phyloP scores from a whole-genome alignment of 2,113 vertebrate genomes.

The Ceyx cyanopectus region DNA sequence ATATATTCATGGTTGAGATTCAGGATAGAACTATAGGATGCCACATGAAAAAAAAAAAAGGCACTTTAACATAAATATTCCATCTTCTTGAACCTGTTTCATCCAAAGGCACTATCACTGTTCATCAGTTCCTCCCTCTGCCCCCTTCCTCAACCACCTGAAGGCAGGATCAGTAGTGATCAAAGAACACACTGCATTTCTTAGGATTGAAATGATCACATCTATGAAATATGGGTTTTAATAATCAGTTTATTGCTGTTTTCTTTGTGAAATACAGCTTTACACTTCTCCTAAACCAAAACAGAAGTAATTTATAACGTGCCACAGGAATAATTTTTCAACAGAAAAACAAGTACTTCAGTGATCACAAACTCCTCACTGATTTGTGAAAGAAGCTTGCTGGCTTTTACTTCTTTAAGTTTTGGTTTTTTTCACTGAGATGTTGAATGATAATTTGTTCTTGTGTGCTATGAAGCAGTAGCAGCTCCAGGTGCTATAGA shows the following conservation, averaged over 20 bases:
- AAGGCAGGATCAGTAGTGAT: constrained; percentile 26
- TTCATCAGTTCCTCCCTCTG: neutral
- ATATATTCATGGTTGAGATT: neutral
- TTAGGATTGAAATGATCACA: neutral
- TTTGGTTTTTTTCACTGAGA: neutral
- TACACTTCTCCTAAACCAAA: constrained; percentile 21
- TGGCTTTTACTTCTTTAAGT: neutral
- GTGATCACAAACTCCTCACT: neutral
- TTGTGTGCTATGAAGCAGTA: neutral
- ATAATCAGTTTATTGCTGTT: constrained; percentile 38
- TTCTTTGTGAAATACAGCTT: constrained; percentile 15
- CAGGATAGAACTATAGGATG: neutral
- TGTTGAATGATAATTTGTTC: neutral
- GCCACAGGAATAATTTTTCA: neutral
- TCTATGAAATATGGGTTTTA: constrained; percentile 29
- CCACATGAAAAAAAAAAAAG: constrained; percentile 47
- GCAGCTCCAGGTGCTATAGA: neutral
- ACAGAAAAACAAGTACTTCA: neutral
- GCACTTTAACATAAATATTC: neutral
- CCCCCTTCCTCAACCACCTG: constrained; percentile 12
- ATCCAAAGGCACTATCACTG: neutral
- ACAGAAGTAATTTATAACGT: constrained; percentile 4
- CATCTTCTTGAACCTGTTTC: neutral
- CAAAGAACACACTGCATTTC: constrained; percentile 14
- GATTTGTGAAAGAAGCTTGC: neutral